phyloP scores from a whole-genome alignment of 2,888 invertebrate species.

The Melanostoma scalare region DNA sequence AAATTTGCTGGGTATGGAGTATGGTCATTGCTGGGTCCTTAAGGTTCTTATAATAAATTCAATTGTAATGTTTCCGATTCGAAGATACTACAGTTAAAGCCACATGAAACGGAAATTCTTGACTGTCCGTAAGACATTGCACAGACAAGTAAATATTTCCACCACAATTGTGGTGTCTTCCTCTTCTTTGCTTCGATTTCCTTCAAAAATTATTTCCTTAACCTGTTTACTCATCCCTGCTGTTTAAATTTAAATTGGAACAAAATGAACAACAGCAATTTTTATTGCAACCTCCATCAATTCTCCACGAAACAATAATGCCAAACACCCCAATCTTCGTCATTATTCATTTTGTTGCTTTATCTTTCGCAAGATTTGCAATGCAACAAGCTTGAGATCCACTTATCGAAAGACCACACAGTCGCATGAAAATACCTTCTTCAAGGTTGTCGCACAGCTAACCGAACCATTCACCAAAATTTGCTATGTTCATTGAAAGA shows the following conservation, averaged over 20 bases:
- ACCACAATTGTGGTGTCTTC: no score
- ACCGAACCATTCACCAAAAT: constrained; percentile 10
- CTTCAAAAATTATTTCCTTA: not conserved
- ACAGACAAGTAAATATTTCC: no score
- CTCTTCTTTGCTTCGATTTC: no score
- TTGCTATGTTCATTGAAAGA: not conserved
- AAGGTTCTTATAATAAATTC: not conserved
- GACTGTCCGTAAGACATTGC: no score
- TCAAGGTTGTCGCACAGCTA: constrained; percentile 3
- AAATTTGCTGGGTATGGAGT: not conserved
- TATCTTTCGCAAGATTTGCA: not conserved
- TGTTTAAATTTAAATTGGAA: not conserved
- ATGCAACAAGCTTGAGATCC: not conserved
- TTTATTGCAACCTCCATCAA: constrained; percentile 3
- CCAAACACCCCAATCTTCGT: constrained; percentile 19
- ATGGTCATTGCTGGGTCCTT: constrained; percentile 18
- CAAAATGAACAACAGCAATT: not conserved
- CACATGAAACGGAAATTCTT: no score
- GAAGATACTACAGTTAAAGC: no score
- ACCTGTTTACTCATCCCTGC: constrained; percentile 12
- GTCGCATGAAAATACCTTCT: constrained; percentile 2
- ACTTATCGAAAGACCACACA: not conserved
- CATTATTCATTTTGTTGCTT: constrained; percentile 22
- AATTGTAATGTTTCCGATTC: no score
- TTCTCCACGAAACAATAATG: constrained; percentile 29